Percentiles rank a stretch among this genome's conserved stretches.
phyloP scores from a whole-genome alignment of 1,140 invertebrate genomes.

The Lordiphosa collinella region DNA sequence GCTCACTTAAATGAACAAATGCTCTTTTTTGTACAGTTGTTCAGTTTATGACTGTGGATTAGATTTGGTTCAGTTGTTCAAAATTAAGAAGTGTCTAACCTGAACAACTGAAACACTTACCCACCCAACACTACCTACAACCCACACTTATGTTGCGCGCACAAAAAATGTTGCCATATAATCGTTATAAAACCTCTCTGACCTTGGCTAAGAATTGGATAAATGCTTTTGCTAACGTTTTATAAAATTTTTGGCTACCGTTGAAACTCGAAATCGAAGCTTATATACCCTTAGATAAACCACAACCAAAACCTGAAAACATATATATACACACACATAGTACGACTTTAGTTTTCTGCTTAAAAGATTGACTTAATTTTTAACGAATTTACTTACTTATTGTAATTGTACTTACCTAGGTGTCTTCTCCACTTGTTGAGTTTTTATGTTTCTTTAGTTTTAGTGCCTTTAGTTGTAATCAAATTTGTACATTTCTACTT shows the following conservation, averaged over 20 bases:
- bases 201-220: slow-evolving; percentile 41
- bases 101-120: too few relatives aligned
- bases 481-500: slow-evolving; percentile 55
- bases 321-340: slow-evolving; percentile 6
- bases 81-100: too few relatives aligned
- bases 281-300: slow-evolving; percentile 24
- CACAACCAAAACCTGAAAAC: slow-evolving; percentile 7
- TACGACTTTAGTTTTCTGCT: slow-evolving; percentile 27
- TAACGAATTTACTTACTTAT: slow-evolving; percentile 56
- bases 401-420: too few relatives aligned
- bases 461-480: slow-evolving; percentile 53
- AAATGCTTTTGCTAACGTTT: slow-evolving; percentile 66
- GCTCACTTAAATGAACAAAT: too few relatives aligned
- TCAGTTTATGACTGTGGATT: too few relatives aligned
- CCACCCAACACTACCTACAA: too few relatives aligned
- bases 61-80: too few relatives aligned
- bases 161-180: slow-evolving; percentile 70
- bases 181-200: slow-evolving; percentile 41
- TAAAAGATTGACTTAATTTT: slow-evolving; percentile 40
- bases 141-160: slow-evolving; percentile 41
- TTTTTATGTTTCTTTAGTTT: slow-evolving; percentile 62
- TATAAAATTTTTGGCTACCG: slow-evolving; percentile 46
- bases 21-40: too few relatives aligned
- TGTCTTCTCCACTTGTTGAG: slow-evolving; percentile 43
- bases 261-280: slow-evolving; percentile 41